Evolutionary conservation across 1,140 invertebrate genomes (phyloP).

Genomic region (Drosophila kepulauana): DNA sequence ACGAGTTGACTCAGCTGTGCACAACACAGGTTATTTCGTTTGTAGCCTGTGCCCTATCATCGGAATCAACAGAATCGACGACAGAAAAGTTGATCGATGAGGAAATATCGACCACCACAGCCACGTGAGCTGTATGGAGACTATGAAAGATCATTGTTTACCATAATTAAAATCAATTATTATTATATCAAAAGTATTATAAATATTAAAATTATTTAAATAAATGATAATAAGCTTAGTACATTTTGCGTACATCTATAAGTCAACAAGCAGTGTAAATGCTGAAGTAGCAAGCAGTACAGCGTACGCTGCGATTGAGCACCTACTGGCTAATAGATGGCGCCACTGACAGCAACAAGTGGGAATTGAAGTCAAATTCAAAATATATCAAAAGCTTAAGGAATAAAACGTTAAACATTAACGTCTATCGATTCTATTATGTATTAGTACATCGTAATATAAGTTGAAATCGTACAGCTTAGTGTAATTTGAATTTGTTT

Average conservation of each 20-base stretch:
- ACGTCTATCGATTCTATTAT: background rate
- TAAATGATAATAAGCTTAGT: background rate
- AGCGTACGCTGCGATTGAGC: background rate
- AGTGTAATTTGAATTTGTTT: slow-evolving; percentile 4
- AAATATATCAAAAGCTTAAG: background rate
- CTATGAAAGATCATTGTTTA: slow-evolving; percentile 1
- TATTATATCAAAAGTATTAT: background rate
- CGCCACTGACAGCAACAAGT: background rate
- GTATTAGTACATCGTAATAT: background rate
- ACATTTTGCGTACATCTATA: background rate
- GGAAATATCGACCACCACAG: slow-evolving; percentile 3
- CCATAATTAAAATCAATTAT: background rate
- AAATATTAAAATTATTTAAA: slow-evolving; percentile 1
- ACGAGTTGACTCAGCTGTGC: slow-evolving; percentile 70
- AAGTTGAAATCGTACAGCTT: background rate
- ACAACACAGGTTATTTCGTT: slow-evolving; percentile 56
- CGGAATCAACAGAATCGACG: slow-evolving; percentile 29
- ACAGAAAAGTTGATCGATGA: slow-evolving; percentile 13
- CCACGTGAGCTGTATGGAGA: background rate
- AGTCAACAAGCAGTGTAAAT: background rate
- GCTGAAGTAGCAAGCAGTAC: too few species aligned
- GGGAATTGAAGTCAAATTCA: background rate
- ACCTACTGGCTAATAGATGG: background rate
- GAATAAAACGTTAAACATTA: background rate
- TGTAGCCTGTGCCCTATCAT: slow-evolving; percentile 61